A percentile compares a stretch with the other conserved stretches of the same genome.
Evolutionary conservation across 2,888 invertebrate genomes (phyloP).

Genomic region (Thymelicus sylvestris): DNA sequence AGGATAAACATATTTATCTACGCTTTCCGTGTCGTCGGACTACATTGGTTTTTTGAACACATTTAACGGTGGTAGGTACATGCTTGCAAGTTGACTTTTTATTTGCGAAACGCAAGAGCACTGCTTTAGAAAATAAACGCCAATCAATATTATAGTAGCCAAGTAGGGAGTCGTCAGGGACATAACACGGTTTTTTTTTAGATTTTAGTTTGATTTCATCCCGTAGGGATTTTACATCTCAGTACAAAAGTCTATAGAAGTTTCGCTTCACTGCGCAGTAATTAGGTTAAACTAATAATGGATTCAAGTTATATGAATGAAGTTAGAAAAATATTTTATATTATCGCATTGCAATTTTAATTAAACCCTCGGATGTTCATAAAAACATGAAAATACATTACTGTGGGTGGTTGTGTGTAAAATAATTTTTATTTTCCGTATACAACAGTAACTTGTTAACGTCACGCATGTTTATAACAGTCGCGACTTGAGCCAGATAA

Average conservation of each 20-base stretch:
- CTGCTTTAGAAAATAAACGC: slow-evolving; percentile 25
- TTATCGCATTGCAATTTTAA: slow-evolving; percentile 24
- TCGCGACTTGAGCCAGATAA: slow-evolving; percentile 3
- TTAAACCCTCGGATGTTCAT: neutral
- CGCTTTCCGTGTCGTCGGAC: slow-evolving; percentile 36
- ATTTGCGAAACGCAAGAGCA: slow-evolving; percentile 29
- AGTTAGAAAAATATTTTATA: slow-evolving; percentile 15
- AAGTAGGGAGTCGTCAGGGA: slow-evolving; percentile 1
- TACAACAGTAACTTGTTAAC: neutral
- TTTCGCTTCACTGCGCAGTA: slow-evolving; percentile 19
- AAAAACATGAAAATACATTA: neutral
- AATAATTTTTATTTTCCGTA: neutral
- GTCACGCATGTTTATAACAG: slow-evolving; percentile 6
- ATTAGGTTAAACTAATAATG: slow-evolving; percentile 5
- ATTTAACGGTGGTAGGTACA: slow-evolving; percentile 15
- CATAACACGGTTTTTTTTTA: neutral
- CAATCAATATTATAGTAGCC: slow-evolving; percentile 26
- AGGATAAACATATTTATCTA: slow-evolving; percentile 17
- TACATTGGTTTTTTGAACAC: neutral
- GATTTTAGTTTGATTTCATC: neutral
- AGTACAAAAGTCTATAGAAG: neutral
- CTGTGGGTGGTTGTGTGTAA: slow-evolving; percentile 2
- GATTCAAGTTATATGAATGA: slow-evolving; percentile 14
- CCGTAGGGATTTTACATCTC: neutral
- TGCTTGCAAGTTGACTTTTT: slow-evolving; percentile 24